Evolutionary conservation across 1,140 invertebrate species (phyloP), one percentile per base, ranked within the genome.

Genomic region (Drosophila pachea): DNA sequence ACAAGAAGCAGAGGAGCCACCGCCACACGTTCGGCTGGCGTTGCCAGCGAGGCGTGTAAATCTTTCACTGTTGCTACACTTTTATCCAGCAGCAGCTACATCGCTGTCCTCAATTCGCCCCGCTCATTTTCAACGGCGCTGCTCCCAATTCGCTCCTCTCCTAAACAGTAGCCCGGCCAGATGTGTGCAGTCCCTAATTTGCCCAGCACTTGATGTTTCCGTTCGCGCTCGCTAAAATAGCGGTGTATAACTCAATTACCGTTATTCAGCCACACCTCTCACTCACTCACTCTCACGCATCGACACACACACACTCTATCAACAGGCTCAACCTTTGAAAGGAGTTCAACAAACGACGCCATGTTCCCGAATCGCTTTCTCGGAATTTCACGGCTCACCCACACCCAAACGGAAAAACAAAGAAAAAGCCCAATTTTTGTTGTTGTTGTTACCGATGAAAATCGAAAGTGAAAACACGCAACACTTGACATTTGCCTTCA

Each of bases 381-480:
- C 33, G 53, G 55, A 67, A 67, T 50, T 54, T 8, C 49, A 9
- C 38, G 7, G 11, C 36, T 35, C 29, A 14, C 4, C 32, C 33
- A 52, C 22, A 12, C 9, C 1, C 29, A 12, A 45, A 12, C 11
- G 8, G 16, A 7, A 49, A 49, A 50, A 50, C n/a, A 16, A 52
- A 52, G 22, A 52, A 16, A 16, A 32, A 12, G 48, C 49, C 29
- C 29, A 40, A 31, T 22, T 49, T 40, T 38, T 32, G 36, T 33
- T 38, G 12, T 29, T 40, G 12, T 35, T 38, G 12, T 29, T 32
- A 9, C 29, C 29, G 42, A 4, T 8, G 4, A 38, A 65, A 38
- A 69, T 53, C 76, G 81, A 84, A 84, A 86, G 73, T 77, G 65
- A 70, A 76, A 76, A 70, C 79, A 84, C 81, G 81, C 81, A 74